Base-by-base conservation (phyloP, 2,113 vertebrate genomes). In the Chrysochloris asiatica region DNA sequence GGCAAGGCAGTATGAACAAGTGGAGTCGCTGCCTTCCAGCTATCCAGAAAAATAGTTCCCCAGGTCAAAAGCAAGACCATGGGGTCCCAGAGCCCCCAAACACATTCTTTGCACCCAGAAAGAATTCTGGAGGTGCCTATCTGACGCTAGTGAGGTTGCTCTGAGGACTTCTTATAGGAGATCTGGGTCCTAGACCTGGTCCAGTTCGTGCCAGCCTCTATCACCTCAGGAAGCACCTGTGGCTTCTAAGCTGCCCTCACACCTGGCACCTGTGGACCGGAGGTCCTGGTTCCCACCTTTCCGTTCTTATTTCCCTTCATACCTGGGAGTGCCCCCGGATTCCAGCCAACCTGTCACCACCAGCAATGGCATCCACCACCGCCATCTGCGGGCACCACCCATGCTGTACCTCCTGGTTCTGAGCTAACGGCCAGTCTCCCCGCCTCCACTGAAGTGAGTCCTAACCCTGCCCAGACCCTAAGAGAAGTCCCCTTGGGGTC, bases 101-200 rank as follows among this genome's bases (percentile, higher is more conserved):
- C 56, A 26, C 88, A 79, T 76, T 95, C 86, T 67, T 77, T 28
- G 19, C 71, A 41, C 52, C 52, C 63, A 45, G 69, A 45, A 90
- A 59, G 50, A 79, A 71, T 3, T 89, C 69, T 75, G 30, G 71
- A 71, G 69, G 10, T 19, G 1, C 19, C n/a, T n/a, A n/a, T n/a
- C n/a, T n/a, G n/a, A n/a, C n/a, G n/a, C n/a, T n/a, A 7, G 33
- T 0, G 1, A 72, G 41, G 0, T 0, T 2, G n/a, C 30, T 17
- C 21, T 22, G 50, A n/a, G 30, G 21, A 56, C 59, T 41, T 3
- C 1, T 33, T 8, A 72, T 2, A 13, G 71, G 24, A 26, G 38
- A 24, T 21, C 69, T 43, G 41, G 24, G 24, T 7, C 75, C 75
- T 61, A 8, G 22, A 11, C 4, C 48, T 3, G 26, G 8, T 33